Conservation (phyloP, 2,888 invertebrate genomes). For the Serrognathus titanus region DNA sequence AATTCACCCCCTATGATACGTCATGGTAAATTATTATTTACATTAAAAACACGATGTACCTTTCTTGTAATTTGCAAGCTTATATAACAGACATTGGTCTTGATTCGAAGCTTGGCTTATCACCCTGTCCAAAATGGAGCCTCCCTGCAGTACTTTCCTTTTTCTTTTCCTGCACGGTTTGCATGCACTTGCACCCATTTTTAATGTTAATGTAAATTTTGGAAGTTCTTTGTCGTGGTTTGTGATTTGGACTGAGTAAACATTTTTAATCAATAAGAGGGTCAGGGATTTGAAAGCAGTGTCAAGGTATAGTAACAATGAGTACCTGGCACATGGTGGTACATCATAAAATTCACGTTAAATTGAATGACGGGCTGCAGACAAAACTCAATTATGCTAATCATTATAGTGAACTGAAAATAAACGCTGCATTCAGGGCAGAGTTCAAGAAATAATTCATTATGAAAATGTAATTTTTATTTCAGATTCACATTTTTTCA, state of each 20-base stretch:
- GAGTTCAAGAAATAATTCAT: too few species aligned
- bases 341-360: not conserved
- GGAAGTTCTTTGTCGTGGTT: slow-evolving; percentile 29
- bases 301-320: slow-evolving; percentile 22
- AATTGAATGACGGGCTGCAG: too few species aligned
- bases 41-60: slow-evolving; percentile 47
- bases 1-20: slow-evolving; percentile 69
- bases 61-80: slow-evolving; percentile 86
- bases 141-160: slow-evolving; percentile 54
- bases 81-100: slow-evolving; percentile 83
- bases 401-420: too few species aligned
- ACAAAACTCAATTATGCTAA: too few species aligned
- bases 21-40: not conserved
- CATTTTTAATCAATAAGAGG: slow-evolving; percentile 5
- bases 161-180: slow-evolving; percentile 46
- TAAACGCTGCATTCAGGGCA: too few species aligned
- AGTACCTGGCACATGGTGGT: slow-evolving; percentile 15
- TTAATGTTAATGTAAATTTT: slow-evolving; percentile 27
- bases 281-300: slow-evolving; percentile 4
- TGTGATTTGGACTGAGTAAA: slow-evolving; percentile 21
- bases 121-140: slow-evolving; percentile 83
- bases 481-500: too few species aligned
- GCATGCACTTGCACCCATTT: slow-evolving; percentile 51
- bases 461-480: too few species aligned
- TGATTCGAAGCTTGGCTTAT: slow-evolving; percentile 85